phyloP scores from a whole-genome alignment of 2,888 invertebrate species.

The Ceramica pisi region DNA sequence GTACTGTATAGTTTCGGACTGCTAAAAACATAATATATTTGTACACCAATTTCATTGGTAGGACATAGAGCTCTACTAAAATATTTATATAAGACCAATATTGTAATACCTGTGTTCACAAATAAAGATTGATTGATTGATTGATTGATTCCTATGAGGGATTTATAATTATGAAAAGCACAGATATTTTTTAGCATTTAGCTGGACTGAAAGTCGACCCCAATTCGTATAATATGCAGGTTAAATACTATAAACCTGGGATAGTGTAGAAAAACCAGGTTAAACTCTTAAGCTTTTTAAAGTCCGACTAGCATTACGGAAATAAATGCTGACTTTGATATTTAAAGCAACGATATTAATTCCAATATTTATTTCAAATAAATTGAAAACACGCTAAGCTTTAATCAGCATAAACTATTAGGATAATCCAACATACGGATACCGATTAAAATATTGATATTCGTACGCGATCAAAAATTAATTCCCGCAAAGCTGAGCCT shows the following conservation, averaged over 20 bases:
- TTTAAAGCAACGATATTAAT: neutral
- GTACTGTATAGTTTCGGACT: too few species aligned
- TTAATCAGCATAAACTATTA: conserved; percentile 32
- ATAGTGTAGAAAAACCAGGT: neutral
- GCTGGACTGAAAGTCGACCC: neutral
- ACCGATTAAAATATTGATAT: conserved; percentile 29
- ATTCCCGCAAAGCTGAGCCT: neutral
- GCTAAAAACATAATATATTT: too few species aligned
- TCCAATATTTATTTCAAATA: conserved; percentile 14
- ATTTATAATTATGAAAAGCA: too few species aligned
- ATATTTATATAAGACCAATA: too few species aligned
- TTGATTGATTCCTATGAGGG: too few species aligned
- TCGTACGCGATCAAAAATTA: neutral
- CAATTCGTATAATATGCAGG: neutral
- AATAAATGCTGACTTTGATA: neutral
- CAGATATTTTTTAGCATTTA: too few species aligned
- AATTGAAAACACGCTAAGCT: conserved; percentile 7
- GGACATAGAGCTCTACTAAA: too few species aligned
- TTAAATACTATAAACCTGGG: neutral
- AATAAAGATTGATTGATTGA: too few species aligned
- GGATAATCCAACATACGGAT: conserved; percentile 25
- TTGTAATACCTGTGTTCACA: too few species aligned
- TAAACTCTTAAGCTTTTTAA: neutral
- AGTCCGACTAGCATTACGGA: neutral
- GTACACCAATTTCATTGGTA: too few species aligned